Evolutionary conservation across 2,888 invertebrate species (phyloP).

Genomic region (Nomada flava): DNA sequence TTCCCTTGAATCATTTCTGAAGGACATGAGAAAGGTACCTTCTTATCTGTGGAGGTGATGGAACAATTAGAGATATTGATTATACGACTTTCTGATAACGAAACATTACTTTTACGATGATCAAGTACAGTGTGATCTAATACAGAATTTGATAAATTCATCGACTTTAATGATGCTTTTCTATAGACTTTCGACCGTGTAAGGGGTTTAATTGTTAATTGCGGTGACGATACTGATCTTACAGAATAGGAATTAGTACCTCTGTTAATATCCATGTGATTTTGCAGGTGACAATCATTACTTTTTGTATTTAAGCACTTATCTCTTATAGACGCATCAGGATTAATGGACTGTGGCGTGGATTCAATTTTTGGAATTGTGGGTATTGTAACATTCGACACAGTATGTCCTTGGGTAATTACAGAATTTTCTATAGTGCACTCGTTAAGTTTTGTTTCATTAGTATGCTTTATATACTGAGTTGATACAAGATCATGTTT

Average conservation of each 20-base stretch:
- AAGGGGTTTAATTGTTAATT: conserved; percentile 71
- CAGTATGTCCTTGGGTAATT: conserved; percentile 40
- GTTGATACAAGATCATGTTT: conserved; percentile 54
- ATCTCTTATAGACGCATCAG: conserved; percentile 28
- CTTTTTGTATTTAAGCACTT: conserved; percentile 32
- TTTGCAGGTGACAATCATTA: conserved; percentile 34
- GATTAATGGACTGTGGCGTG: conserved; percentile 32
- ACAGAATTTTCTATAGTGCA: conserved; percentile 54
- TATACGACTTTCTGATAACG: conserved; percentile 56
- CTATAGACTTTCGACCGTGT: conserved; percentile 81
- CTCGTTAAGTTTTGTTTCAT: conserved; percentile 53
- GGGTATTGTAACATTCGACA: conserved; percentile 27
- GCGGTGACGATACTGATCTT: conserved; percentile 79
- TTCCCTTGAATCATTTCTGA: conserved; percentile 24
- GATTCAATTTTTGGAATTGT: conserved; percentile 25
- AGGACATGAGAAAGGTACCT: conserved; percentile 33
- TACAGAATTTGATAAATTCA: conserved; percentile 38
- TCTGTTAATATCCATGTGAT: conserved; percentile 46
- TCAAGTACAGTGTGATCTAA: conserved; percentile 37
- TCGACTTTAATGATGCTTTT: conserved; percentile 77
- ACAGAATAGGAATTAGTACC: conserved; percentile 62
- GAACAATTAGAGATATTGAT: conserved; percentile 68
- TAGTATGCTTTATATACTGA: conserved; percentile 56
- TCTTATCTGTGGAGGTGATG: conserved; percentile 44
- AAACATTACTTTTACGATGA: conserved; percentile 34